These are phyloP conservation scores for Linurgus olivaceus DNA, from an alignment of 2,797 vertebrate genomes.

Conservation along the genomic window DNA sequence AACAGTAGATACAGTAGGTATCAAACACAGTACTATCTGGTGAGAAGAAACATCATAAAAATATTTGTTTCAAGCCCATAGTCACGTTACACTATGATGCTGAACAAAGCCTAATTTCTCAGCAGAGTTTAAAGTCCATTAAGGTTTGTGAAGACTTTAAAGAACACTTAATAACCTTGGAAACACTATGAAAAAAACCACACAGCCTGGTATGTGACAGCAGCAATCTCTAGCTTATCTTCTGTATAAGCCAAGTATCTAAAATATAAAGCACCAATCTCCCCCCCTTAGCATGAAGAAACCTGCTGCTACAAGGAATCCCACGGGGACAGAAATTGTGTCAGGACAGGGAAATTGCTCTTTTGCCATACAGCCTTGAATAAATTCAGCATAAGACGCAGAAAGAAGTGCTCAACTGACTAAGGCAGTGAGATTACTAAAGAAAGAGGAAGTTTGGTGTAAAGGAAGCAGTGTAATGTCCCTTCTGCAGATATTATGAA, in stretches of 20 bases:
- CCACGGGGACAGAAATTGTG: fast-evolving
- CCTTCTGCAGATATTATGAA: neutral
- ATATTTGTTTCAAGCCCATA: neutral
- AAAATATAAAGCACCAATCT: neutral
- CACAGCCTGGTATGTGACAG: neutral
- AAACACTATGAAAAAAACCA: neutral
- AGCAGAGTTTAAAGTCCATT: neutral
- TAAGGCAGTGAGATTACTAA: neutral
- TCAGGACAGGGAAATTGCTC: neutral
- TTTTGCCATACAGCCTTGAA: neutral
- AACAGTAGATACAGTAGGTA: neutral
- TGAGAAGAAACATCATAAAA: neutral
- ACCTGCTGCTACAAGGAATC: neutral
- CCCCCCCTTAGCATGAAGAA: neutral
- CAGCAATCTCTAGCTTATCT: neutral
- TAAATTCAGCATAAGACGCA: neutral
- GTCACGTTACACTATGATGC: neutral
- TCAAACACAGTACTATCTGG: neutral
- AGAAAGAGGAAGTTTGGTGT: neutral
- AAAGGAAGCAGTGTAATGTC: neutral
- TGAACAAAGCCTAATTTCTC: neutral
- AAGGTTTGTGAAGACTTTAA: neutral
- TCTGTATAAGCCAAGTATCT: neutral
- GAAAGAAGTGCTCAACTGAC: neutral
- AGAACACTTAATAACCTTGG: neutral